Conservation (phyloP, 2,888 invertebrate species). For the Dendrolimus pini region DNA sequence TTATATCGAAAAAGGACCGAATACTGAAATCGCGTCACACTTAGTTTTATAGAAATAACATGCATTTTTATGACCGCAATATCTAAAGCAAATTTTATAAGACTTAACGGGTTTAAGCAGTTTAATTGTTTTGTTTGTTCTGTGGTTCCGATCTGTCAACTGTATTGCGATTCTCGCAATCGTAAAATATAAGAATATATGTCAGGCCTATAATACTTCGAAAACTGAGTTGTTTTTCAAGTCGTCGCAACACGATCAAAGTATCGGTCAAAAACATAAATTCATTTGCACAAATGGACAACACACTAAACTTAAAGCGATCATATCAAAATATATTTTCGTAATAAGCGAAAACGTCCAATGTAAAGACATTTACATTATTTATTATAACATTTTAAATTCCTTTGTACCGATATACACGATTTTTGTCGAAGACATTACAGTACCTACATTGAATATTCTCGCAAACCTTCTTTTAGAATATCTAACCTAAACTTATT, state of each 20-base stretch:
- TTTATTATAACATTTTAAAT: constrained; percentile 35
- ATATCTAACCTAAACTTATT: constrained; percentile 52
- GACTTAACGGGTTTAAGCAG: too few species aligned
- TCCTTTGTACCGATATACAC: constrained; percentile 72
- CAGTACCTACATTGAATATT: constrained; percentile 41
- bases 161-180: too few species aligned
- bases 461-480: constrained; percentile 34
- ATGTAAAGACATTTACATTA: constrained; percentile 34
- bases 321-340: constrained; percentile 64
- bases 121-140: too few species aligned
- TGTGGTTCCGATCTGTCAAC: too few species aligned
- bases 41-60: too few species aligned
- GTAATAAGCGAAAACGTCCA: constrained; percentile 44
- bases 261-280: constrained; percentile 20
- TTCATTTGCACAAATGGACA: constrained; percentile 21
- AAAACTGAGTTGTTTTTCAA: background rate
- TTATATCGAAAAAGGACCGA: background rate
- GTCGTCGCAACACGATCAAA: background rate
- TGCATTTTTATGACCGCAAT: too few species aligned
- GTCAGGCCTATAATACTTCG: too few species aligned
- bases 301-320: constrained; percentile 42
- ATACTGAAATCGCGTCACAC: background rate
- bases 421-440: constrained; percentile 30
- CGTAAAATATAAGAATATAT: too few species aligned
- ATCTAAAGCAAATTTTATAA: too few species aligned